Conservation (phyloP, 92 coral and sea anemone genomes). For the Parazoanthus atlanticus region DNA sequence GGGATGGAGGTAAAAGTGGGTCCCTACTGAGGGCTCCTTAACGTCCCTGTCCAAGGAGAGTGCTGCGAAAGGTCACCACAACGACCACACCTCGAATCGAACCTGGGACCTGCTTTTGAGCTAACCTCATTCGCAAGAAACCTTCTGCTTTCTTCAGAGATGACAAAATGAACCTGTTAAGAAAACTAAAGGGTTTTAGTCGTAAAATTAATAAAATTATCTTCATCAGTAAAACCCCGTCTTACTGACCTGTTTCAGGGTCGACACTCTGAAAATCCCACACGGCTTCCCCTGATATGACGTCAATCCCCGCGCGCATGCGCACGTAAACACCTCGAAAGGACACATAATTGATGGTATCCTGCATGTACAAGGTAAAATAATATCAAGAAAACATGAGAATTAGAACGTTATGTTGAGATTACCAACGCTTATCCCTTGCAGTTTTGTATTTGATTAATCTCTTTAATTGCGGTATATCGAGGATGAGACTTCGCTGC, state of each 20-base stretch:
- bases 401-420: neutral
- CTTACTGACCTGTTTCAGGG: conserved; percentile 49
- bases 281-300: conserved; percentile 63
- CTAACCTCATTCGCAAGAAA: no score
- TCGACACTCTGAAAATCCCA: conserved; percentile 84
- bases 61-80: neutral
- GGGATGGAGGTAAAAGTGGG: neutral
- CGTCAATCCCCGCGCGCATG: conserved; percentile 67
- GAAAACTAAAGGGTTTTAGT: no score
- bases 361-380: conserved; percentile 38
- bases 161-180: no score
- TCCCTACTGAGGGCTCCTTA: neutral
- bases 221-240: no score
- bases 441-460: neutral
- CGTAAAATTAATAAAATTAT: no score
- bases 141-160: no score
- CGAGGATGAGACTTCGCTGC: no score
- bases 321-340: conserved; percentile 63
- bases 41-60: neutral
- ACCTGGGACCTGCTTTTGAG: no score
- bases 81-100: no score
- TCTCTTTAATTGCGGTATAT: neutral
- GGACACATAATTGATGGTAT: conserved; percentile 57
- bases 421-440: neutral
- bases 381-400: neutral